Evolutionary conservation across 2,888 invertebrate genomes (phyloP).

Genomic region (Dione vanillae): DNA sequence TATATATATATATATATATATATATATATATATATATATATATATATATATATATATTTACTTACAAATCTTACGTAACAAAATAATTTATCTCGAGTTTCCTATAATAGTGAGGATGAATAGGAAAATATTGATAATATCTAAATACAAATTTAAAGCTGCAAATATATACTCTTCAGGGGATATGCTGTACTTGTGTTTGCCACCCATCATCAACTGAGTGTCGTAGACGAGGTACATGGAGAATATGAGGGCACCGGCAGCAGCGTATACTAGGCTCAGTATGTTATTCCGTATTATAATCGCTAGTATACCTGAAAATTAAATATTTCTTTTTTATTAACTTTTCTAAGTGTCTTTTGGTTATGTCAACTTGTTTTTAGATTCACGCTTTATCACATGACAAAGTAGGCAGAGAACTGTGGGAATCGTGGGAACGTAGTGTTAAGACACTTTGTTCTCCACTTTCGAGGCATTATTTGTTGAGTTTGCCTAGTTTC

Average conservation of each 20-base stretch:
- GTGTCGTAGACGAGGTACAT: conserved; percentile 96
- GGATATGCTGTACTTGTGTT: conserved; percentile 94
- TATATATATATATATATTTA: too few species aligned
- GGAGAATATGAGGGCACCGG: conserved; percentile 95
- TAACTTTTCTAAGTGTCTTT: too few species aligned
- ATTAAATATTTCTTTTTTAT: not conserved
- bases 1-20: too few species aligned
- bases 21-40: not conserved
- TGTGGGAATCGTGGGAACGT: too few species aligned
- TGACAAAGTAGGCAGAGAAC: too few species aligned
- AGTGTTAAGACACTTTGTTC: too few species aligned
- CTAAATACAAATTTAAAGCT: conserved; percentile 94
- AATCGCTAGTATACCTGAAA: conserved; percentile 86
- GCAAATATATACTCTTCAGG: conserved; percentile 98
- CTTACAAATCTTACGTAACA: not conserved
- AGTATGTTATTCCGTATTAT: conserved; percentile 85
- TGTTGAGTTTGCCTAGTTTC: too few species aligned
- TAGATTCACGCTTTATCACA: too few species aligned
- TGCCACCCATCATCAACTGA: conserved; percentile 95
- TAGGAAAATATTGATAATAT: conserved; percentile 94
- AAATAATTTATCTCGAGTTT: conserved; percentile 50
- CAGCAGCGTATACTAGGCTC: conserved; percentile 90
- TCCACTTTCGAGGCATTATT: too few species aligned
- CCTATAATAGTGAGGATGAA: conserved; percentile 92
- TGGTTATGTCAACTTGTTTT: too few species aligned